phyloP scores from a whole-genome alignment of 2,797 vertebrate genomes.

The Delichon dasypus region DNA sequence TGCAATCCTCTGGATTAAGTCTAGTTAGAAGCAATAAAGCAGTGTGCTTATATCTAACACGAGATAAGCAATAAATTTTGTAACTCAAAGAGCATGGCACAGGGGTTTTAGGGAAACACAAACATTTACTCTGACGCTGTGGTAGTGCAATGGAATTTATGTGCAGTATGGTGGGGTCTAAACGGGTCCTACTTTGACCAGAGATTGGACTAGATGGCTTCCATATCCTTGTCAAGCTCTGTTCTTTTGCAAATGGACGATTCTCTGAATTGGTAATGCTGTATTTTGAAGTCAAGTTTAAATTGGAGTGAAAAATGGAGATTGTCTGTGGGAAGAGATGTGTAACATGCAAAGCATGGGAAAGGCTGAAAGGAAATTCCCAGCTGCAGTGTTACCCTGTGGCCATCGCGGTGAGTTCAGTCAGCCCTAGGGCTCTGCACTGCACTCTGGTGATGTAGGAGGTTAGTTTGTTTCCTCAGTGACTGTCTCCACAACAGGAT shows the following conservation, averaged over 20 bases:
- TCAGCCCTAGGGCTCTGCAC: not conserved
- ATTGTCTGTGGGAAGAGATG: not conserved
- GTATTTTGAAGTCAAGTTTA: not conserved
- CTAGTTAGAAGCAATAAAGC: not conserved
- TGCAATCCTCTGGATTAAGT: not conserved
- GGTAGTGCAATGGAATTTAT: not conserved
- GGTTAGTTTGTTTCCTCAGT: conserved; percentile 6
- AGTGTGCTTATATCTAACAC: not conserved
- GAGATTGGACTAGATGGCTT: not conserved
- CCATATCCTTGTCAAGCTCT: not conserved
- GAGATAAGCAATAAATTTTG: not conserved
- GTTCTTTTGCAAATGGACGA: not conserved
- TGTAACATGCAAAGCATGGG: not conserved
- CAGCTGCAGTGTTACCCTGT: not conserved
- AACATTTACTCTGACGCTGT: not conserved
- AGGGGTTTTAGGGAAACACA: not conserved
- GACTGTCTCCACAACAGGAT: conserved; percentile 13
- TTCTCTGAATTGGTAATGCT: not conserved
- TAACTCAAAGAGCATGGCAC: not conserved
- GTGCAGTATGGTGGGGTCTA: not conserved
- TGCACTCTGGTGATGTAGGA: not conserved
- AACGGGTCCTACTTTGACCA: not conserved
- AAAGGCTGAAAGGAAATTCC: not conserved
- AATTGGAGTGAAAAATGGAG: not conserved
- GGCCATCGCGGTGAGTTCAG: not conserved